Percentiles rank a stretch among this genome's conserved stretches.
phyloP scores from a whole-genome alignment of 1,140 invertebrate species.

The Conus betulinus region DNA sequence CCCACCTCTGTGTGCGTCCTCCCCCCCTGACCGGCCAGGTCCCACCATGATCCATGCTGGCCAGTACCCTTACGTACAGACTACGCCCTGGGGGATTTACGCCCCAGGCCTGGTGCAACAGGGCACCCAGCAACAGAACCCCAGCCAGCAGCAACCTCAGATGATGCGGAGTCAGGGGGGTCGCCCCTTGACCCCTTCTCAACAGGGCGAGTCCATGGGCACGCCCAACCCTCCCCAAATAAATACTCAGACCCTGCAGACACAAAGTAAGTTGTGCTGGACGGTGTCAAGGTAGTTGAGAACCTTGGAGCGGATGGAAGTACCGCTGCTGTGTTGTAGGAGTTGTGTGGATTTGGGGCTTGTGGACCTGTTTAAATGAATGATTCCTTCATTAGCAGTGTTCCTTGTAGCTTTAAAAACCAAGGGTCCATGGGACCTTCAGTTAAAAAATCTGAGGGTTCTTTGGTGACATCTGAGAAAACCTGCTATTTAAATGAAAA shows the following conservation, averaged over 20 bases:
- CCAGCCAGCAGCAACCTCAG: constrained; percentile 59
- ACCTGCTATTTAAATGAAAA: too few species aligned
- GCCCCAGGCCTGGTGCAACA: constrained; percentile 71
- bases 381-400: too few species aligned
- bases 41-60: constrained; percentile 72
- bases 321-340: too few species aligned
- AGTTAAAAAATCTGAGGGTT: too few species aligned
- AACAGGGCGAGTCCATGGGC: constrained; percentile 60
- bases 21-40: constrained; percentile 42
- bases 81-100: constrained; percentile 78
- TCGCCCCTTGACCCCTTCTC: constrained; percentile 79
- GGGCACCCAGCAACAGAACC: constrained; percentile 57
- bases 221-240: constrained; percentile 46
- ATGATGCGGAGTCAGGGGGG: constrained; percentile 66
- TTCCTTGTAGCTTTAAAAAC: too few species aligned
- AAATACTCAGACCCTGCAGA: constrained; percentile 51
- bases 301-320: too few species aligned
- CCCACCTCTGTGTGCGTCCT: background rate
- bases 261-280: constrained; percentile 45
- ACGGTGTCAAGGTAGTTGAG: too few species aligned
- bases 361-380: too few species aligned
- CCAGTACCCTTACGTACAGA: constrained; percentile 72
- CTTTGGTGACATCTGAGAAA: too few species aligned
- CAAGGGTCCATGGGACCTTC: too few species aligned
- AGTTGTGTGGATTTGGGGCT: too few species aligned